Conservation (phyloP, 2,113 vertebrate species). For the Xiphias gladius region DNA sequence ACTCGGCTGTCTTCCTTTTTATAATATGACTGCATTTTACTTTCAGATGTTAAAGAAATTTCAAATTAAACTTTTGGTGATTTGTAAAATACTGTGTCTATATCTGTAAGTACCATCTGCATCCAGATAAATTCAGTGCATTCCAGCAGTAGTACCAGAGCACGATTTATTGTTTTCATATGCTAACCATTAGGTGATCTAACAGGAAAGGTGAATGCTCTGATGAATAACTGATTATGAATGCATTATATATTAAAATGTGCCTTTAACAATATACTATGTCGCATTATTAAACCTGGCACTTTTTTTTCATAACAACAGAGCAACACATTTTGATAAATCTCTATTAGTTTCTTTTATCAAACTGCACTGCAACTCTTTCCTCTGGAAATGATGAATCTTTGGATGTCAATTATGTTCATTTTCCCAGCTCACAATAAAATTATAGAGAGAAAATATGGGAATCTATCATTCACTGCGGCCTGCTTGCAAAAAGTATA, state of each 20-base stretch:
- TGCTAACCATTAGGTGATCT: not conserved
- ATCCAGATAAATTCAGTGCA: not conserved
- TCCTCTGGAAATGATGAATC: slow-evolving; percentile 11
- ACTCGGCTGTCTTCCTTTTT: not conserved
- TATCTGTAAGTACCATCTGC: not conserved
- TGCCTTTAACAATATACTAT: slow-evolving; percentile 5
- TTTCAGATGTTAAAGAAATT: not conserved
- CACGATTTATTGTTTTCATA: not conserved
- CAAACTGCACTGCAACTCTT: not conserved
- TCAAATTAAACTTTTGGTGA: not conserved
- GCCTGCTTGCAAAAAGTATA: not conserved
- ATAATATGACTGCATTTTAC: not conserved
- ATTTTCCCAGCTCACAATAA: slow-evolving; percentile 17
- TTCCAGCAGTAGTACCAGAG: not conserved
- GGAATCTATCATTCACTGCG: not conserved
- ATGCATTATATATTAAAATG: slow-evolving; percentile 7
- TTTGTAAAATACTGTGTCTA: not conserved
- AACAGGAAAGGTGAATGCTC: not conserved
- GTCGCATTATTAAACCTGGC: not conserved
- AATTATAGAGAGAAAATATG: not conserved
- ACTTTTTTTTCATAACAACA: not conserved
- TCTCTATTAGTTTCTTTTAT: slow-evolving; percentile 14
- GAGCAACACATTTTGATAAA: not conserved
- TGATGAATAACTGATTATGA: not conserved
- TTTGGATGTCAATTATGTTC: slow-evolving; percentile 20